Evolutionary conservation across 2,888 invertebrate species (phyloP).

Genomic region (Seira ritae): DNA sequence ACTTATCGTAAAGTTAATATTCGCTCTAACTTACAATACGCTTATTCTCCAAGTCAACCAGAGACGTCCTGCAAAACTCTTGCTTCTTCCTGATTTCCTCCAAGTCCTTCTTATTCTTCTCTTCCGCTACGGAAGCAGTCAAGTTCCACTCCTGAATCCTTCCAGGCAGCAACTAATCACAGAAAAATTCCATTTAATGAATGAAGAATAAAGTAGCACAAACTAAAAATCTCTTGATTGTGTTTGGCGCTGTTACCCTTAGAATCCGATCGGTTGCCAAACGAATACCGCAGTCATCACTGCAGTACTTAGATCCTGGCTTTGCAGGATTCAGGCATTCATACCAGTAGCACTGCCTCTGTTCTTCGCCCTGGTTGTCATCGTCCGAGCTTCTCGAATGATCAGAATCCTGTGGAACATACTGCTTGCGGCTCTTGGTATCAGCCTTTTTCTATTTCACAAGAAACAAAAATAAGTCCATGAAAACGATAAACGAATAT

Average conservation of each 20-base stretch:
- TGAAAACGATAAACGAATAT: too few relatives aligned
- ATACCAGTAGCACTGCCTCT: slow-evolving; percentile 91
- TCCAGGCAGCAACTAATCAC: slow-evolving; percentile 85
- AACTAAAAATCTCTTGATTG: neutral
- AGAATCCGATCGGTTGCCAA: slow-evolving; percentile 91
- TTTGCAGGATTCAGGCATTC: slow-evolving; percentile 88
- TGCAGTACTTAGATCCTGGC: slow-evolving; percentile 93
- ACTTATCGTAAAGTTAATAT: slow-evolving; percentile 1
- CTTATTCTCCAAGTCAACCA: slow-evolving; percentile 87
- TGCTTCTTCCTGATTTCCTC: slow-evolving; percentile 87
- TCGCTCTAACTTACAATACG: slow-evolving; percentile 77
- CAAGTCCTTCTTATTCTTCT: slow-evolving; percentile 81
- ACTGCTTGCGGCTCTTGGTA: slow-evolving; percentile 37
- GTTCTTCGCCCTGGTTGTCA: slow-evolving; percentile 66
- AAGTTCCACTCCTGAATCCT: slow-evolving; percentile 96
- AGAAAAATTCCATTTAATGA: slow-evolving; percentile 13
- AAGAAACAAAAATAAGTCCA: slow-evolving; percentile 14
- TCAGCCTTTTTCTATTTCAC: slow-evolving; percentile 45
- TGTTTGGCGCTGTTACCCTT: slow-evolving; percentile 83
- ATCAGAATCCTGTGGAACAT: slow-evolving; percentile 67
- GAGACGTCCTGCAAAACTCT: slow-evolving; percentile 84
- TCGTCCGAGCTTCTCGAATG: slow-evolving; percentile 75
- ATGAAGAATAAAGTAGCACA: neutral
- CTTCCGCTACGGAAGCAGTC: slow-evolving; percentile 90
- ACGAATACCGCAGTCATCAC: slow-evolving; percentile 92